phyloP scores from a whole-genome alignment of 2,888 invertebrate species.

The Nephrotoma guestfalica region DNA sequence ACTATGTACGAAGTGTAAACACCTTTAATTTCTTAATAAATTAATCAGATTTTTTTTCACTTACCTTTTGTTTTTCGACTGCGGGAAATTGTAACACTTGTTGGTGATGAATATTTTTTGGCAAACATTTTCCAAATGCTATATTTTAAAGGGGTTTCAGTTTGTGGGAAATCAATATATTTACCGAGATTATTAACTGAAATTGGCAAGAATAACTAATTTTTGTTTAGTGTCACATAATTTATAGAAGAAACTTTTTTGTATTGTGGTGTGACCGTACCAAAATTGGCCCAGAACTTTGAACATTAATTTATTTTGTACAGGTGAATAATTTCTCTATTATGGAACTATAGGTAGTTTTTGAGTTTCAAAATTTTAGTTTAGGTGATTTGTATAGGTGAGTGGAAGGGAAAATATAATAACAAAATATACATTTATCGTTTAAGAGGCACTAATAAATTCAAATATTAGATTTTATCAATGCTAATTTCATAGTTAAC shows the following conservation, averaged over 20 bases:
- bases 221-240: neutral
- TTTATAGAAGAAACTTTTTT: neutral
- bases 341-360: too few relatives aligned
- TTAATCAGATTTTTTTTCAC: neutral
- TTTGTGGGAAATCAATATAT: neutral
- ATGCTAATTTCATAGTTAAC: too few relatives aligned
- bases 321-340: too few relatives aligned
- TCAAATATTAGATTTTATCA: too few relatives aligned
- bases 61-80: neutral
- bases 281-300: too few relatives aligned
- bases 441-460: too few relatives aligned
- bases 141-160: neutral
- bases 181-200: neutral
- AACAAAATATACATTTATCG: too few relatives aligned
- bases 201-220: neutral
- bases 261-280: too few relatives aligned
- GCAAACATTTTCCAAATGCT: neutral
- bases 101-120: neutral
- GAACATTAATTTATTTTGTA: too few relatives aligned
- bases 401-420: too few relatives aligned
- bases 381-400: too few relatives aligned
- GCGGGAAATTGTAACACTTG: neutral
- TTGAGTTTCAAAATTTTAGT: too few relatives aligned
- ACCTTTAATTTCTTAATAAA: neutral
- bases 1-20: neutral